Percentiles rank a stretch among this genome's conserved stretches.
Conservation (phyloP, 2,113 vertebrate genomes). For the Melanocharis versteri region DNA sequence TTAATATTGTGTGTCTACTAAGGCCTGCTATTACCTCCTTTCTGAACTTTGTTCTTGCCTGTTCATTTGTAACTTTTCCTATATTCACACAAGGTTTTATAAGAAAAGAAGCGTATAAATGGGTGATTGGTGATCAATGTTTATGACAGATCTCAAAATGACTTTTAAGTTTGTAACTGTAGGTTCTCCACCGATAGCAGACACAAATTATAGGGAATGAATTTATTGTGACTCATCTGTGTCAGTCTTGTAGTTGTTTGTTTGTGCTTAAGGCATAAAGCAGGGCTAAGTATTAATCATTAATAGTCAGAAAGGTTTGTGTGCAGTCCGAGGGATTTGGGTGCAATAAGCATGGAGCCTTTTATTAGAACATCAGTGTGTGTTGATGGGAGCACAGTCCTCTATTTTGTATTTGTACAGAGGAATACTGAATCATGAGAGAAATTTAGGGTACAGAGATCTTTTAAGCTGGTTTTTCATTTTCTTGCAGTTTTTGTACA, state of each 20-base stretch:
- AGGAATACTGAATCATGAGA: neutral
- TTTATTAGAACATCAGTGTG: neutral
- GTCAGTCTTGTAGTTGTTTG: neutral
- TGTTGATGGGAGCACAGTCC: neutral
- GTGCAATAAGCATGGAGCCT: neutral
- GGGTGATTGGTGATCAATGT: neutral
- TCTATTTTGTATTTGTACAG: neutral
- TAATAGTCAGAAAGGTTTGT: neutral
- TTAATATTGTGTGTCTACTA: neutral
- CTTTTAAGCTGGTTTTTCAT: neutral
- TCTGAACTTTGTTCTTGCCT: neutral
- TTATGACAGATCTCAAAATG: neutral
- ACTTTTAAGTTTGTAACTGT: conserved; percentile 14
- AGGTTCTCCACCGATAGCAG: neutral
- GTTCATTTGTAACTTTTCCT: neutral
- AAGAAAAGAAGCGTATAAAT: neutral
- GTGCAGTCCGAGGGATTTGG: neutral
- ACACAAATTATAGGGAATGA: neutral
- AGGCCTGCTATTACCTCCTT: neutral
- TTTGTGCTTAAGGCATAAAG: neutral
- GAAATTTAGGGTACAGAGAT: neutral
- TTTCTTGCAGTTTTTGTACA: neutral
- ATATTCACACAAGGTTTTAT: neutral
- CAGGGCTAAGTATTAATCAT: neutral
- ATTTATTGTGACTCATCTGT: conserved; percentile 6